Evolutionary conservation across 1,140 invertebrate genomes (phyloP), one percentile per base, ranked within the genome.

Genomic region (Brachionus koreanus): DNA sequence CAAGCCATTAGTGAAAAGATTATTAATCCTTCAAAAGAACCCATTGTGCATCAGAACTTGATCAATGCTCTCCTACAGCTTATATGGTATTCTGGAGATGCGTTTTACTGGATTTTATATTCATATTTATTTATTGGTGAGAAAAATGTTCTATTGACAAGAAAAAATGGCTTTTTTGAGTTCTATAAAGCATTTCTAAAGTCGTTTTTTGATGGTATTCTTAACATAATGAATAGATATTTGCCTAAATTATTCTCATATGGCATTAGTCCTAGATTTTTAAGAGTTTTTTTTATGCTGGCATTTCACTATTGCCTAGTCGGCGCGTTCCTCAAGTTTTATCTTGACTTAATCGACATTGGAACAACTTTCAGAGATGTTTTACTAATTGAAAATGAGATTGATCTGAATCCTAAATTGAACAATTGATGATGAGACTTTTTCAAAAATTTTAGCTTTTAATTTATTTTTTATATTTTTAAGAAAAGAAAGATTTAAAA

Each of bases 31-130:
- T 16, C 25, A 33, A 33, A 33, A 23, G 25, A 65, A 13, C 0
- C 4, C 13, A 12, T 12, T n/a, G 10, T 0, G 3, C 25, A 65
- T n/a, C 63, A 65, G 3, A 33, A 10, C 5, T 3, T 65, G n/a
- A 37, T 65, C 3, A 65, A 6, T 13, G 25, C 33, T 33, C 5
- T 65, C 0, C 33, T 65, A 12, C 63, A 65, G 5, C 33, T 65
- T n/a, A 23, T 65, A 13, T 65, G 63, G 63, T 65, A 65, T 25
- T 33, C 63, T 33, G 63, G 63, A 4, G 63, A 65, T 33, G 9
- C 25, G 23, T 65, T 65, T n/a, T 65, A 65, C 33, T 65, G 63
- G 63, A 65, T 65, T 65, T 65, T 65, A 25, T 65, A 65, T 33
- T 65, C 63, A 6, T 65, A 65, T n/a, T 5, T 33, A 33, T 65